Base-by-base conservation (phyloP, 2,888 invertebrate species). In the Tetranychus truncatus region DNA sequence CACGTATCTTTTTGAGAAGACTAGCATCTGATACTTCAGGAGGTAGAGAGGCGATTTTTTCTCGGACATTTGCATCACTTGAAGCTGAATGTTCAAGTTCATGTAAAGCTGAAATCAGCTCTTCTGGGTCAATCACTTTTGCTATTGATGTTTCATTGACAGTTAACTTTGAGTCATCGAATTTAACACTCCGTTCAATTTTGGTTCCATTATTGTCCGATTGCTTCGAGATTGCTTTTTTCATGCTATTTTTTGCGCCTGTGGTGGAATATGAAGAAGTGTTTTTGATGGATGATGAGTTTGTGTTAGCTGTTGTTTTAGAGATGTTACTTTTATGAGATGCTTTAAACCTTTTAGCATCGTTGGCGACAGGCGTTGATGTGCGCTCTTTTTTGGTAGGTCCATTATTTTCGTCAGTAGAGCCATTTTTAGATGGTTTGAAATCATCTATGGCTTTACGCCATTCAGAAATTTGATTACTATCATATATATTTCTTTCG, bases 41-140 rank as follows among this genome's bases (percentile, higher is more conserved):
- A 0, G 96, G 96, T 74, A 96, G 85, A 76, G 91, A 92, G 0
- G 95, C 94, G 79, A 96, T 96, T 81, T 90, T 88, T 82, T 95
- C 93, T 78, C 96, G 85, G 1, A 95, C 91, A 1, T 88, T 88
- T 78, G 94, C 95, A 85, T 96, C 96, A 80, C 93, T 91, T 0
- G 95, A 95, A 1, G 96, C 95, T 76, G 94, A 92, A 81, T 92
- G 92, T 83, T 96, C 96, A 80, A 96, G 85, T 80, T 92, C 92
- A 83, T 90, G 85, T 77, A 87, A 81, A 77, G 88, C 88, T 84
- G 91, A 91, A 77, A 95, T 89, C 46, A 96, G 86, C 80, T 94
- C 93, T 81, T 95, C 94, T 0, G 95, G 90, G 84, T 95, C 79
- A 45, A 80, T 66, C 44, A 55, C 66, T 24, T 69, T 45, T 65